phyloP scores from a whole-genome alignment of 1,140 invertebrate genomes.

The Atopsyche davidsoni region DNA sequence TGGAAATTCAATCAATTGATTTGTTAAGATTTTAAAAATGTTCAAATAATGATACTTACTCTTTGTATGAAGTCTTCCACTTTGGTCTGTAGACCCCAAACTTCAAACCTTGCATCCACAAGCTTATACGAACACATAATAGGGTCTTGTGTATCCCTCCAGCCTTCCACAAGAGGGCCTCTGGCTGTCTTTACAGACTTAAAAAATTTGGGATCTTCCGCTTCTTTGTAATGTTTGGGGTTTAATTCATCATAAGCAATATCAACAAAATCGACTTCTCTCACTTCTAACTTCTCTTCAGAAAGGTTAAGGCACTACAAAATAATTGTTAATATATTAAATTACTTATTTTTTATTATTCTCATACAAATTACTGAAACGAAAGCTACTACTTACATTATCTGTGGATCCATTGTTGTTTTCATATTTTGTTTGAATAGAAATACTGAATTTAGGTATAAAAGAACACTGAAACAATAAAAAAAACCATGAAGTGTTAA shows the following conservation, averaged over 20 bases:
- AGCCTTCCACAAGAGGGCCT: slow-evolving; percentile 75
- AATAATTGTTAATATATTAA: slow-evolving; percentile 24
- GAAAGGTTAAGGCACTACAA: slow-evolving; percentile 68
- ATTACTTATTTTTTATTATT: background rate
- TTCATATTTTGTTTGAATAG: slow-evolving; percentile 86
- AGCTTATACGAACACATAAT: slow-evolving; percentile 94
- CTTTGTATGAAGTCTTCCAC: slow-evolving; percentile 85
- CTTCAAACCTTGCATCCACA: slow-evolving; percentile 82
- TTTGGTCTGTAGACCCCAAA: slow-evolving; percentile 86
- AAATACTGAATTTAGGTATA: slow-evolving; percentile 80
- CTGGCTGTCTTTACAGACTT: slow-evolving; percentile 77
- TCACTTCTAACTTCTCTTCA: slow-evolving; percentile 64
- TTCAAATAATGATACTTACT: slow-evolving; percentile 47
- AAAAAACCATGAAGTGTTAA: slow-evolving; percentile 19
- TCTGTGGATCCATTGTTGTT: slow-evolving; percentile 82
- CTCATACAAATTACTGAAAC: background rate
- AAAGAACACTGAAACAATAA: slow-evolving; percentile 78
- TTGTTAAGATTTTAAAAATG: too few relatives aligned
- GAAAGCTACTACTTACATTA: slow-evolving; percentile 65
- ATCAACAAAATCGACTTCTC: slow-evolving; percentile 76
- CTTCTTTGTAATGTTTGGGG: slow-evolving; percentile 83
- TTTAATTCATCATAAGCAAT: slow-evolving; percentile 83
- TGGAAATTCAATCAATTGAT: too few relatives aligned
- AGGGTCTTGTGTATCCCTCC: slow-evolving; percentile 67
- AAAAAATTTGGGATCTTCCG: slow-evolving; percentile 79